These are phyloP conservation scores for Amphiura filiformis DNA, from an alignment of 35 echinoderm and acorn worm species.

Conservation along the genomic window DNA sequence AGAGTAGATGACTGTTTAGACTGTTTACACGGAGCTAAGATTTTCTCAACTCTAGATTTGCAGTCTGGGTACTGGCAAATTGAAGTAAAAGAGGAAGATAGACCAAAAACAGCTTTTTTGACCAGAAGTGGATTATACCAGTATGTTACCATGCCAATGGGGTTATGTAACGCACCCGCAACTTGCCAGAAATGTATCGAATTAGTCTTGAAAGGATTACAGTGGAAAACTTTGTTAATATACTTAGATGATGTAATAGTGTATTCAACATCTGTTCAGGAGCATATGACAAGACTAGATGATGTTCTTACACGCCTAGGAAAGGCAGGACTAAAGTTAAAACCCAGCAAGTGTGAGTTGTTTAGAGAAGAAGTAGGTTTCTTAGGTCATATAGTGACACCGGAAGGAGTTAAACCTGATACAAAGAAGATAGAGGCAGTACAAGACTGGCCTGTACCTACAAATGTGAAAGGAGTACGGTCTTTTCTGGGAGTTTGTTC, in stretches of 20 bases:
- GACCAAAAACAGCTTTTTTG: slow-evolving; percentile 56
- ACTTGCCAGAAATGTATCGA: slow-evolving; percentile 65
- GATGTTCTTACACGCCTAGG: slow-evolving; percentile 21
- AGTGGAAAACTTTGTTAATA: slow-evolving; percentile 61
- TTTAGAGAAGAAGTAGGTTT: slow-evolving; percentile 22
- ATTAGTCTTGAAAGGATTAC: slow-evolving; percentile 45
- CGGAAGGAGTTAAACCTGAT: slow-evolving; percentile 23
- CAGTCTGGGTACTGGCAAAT: slow-evolving; percentile 67
- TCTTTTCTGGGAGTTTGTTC: slow-evolving; percentile 52
- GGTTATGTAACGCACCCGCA: slow-evolving; percentile 52
- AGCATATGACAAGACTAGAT: slow-evolving; percentile 33
- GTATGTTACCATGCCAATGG: slow-evolving; percentile 53
- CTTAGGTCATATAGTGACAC: slow-evolving; percentile 15
- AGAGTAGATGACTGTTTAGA: slow-evolving; percentile 41
- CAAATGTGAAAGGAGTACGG: slow-evolving; percentile 21
- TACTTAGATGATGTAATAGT: slow-evolving; percentile 58
- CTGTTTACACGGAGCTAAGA: slow-evolving; percentile 22
- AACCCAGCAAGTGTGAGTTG: slow-evolving; percentile 39
- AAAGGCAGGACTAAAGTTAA: slow-evolving; percentile 28
- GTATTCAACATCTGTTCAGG: slow-evolving; percentile 18
- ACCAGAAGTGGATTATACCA: slow-evolving; percentile 47
- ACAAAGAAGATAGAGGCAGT: slow-evolving; percentile 36
- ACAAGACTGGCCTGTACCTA: slow-evolving; percentile 30
- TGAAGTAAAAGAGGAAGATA: slow-evolving; percentile 37
- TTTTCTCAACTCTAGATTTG: slow-evolving; percentile 35